Evolutionary conservation across 2,888 invertebrate species (phyloP).

Genomic region (Netelia virgata): DNA sequence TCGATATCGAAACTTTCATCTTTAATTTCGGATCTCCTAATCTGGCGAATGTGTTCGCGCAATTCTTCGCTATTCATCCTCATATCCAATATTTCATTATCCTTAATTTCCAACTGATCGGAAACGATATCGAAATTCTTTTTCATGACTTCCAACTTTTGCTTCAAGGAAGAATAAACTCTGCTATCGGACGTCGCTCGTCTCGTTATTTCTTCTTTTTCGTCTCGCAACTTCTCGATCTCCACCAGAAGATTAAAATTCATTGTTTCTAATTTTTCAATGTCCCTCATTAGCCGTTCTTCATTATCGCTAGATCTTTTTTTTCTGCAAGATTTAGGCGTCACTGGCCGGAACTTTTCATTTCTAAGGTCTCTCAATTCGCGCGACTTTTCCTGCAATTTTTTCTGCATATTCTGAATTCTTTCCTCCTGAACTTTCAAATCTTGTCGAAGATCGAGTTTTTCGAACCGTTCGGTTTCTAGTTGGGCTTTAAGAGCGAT

Average conservation of each 20-base stretch:
- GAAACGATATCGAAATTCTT: conserved; percentile 74
- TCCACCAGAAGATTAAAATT: conserved; percentile 86
- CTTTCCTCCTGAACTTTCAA: conserved; percentile 86
- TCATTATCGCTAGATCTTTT: conserved; percentile 76
- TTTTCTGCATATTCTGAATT: conserved; percentile 86
- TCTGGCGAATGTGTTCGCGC: conserved; percentile 75
- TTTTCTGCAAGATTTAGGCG: conserved; percentile 81
- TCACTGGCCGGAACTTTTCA: conserved; percentile 79
- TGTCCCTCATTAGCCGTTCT: conserved; percentile 84
- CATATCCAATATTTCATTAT: conserved; percentile 78
- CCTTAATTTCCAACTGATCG: conserved; percentile 76
- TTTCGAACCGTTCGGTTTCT: conserved; percentile 88
- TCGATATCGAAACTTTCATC: conserved; percentile 82
- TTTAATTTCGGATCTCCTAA: conserved; percentile 67
- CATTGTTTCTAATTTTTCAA: conserved; percentile 86
- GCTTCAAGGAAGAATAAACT: conserved; percentile 69
- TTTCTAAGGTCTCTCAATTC: conserved; percentile 83
- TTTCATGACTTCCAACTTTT: conserved; percentile 75
- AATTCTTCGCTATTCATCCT: conserved; percentile 79
- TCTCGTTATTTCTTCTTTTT: conserved; percentile 85
- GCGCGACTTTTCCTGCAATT: conserved; percentile 82
- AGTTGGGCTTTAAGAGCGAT: conserved; percentile 87
- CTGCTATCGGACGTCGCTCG: conserved; percentile 77
- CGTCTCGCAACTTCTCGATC: conserved; percentile 86
- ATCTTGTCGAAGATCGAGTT: conserved; percentile 88